Evolutionary conservation across 2,888 invertebrate genomes (phyloP).

Genomic region (Balanococcus diminutus): DNA sequence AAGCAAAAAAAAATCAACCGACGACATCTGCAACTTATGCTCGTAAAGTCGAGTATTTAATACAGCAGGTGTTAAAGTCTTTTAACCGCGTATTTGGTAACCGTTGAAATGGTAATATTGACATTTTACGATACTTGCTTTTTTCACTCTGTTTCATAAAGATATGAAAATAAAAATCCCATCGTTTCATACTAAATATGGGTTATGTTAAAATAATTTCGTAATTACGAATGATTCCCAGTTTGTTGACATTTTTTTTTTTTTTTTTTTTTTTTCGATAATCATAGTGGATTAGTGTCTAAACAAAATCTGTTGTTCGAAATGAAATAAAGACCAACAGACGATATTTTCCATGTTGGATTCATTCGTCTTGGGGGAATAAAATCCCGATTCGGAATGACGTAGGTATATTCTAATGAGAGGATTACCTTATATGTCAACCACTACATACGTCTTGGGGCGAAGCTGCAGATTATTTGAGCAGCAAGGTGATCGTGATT

Average conservation of each 20-base stretch:
- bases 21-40: background rate
- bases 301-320: background rate
- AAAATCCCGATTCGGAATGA: background rate
- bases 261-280: too few species aligned
- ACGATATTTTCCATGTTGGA: background rate
- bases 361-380: background rate
- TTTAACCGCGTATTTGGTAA: background rate
- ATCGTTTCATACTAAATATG: too few species aligned
- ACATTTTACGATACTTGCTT: background rate
- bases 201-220: too few species aligned
- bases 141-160: background rate
- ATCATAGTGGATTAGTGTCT: background rate
- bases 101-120: background rate
- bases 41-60: background rate
- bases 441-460: too few species aligned
- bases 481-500: too few species aligned
- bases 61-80: background rate
- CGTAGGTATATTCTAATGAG: constrained; percentile 10
- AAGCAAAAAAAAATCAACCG: background rate
- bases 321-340: background rate
- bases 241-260: background rate
- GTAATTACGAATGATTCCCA: background rate
- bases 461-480: too few species aligned
- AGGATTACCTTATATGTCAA: background rate
- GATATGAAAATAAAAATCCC: background rate